Percentiles rank a stretch among this genome's conserved stretches.
These are phyloP conservation scores for Pipistrellus nathusii DNA, from an alignment of 2,797 vertebrate species.

Conservation along the genomic window DNA sequence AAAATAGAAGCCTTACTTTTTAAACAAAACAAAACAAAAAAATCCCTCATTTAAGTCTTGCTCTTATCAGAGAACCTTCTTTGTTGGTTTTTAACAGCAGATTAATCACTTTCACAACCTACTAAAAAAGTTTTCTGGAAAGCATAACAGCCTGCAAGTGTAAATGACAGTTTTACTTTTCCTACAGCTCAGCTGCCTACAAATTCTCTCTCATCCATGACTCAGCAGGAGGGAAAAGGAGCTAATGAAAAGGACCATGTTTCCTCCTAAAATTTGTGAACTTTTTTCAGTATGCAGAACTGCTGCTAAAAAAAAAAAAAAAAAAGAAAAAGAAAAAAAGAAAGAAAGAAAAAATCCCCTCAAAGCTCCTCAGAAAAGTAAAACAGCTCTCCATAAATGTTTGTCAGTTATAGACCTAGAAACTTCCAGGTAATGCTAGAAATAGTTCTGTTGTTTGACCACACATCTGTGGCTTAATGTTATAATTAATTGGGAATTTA, in stretches of 20 bases:
- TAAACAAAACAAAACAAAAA: constrained; percentile 76
- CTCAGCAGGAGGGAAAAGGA: constrained; percentile 87
- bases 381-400: constrained; percentile 55
- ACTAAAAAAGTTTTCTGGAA: constrained; percentile 90
- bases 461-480: neutral
- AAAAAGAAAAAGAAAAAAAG: too few relatives aligned
- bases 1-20: constrained; percentile 78
- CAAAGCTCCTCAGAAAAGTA: constrained; percentile 61
- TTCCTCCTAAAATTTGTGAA: constrained; percentile 80
- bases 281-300: constrained; percentile 78
- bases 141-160: constrained; percentile 88
- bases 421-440: constrained; percentile 23
- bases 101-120: constrained; percentile 88
- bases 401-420: constrained; percentile 1
- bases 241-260: constrained; percentile 85
- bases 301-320: neutral
- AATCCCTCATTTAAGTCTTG: constrained; percentile 76
- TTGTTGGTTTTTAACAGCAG: constrained; percentile 86
- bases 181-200: constrained; percentile 87
- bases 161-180: constrained; percentile 87
- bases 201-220: constrained; percentile 89
- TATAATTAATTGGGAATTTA: neutral
- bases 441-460: neutral
- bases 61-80: constrained; percentile 84
- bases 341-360: constrained; percentile 44